Evolutionary conservation across 2,888 invertebrate species (phyloP).

Genomic region (Idaea aversata): DNA sequence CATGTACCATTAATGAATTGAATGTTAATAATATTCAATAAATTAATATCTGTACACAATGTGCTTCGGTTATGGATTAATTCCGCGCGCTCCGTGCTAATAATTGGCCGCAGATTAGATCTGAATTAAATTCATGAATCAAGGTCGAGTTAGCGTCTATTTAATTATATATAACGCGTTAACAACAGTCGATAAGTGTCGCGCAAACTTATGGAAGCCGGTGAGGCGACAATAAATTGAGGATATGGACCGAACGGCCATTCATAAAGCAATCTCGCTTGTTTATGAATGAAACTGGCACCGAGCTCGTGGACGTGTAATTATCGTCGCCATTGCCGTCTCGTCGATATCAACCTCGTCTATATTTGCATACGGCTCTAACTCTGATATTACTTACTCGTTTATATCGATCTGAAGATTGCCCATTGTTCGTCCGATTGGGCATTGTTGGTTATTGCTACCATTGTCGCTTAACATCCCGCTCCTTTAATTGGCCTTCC

Average conservation of each 20-base stretch:
- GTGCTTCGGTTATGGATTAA: slow-evolving; percentile 35
- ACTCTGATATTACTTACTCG: slow-evolving; percentile 32
- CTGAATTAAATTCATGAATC: slow-evolving; percentile 65
- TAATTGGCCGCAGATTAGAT: slow-evolving; percentile 32
- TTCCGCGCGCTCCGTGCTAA: slow-evolving; percentile 28
- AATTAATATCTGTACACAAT: slow-evolving; percentile 40
- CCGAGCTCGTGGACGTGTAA: slow-evolving; percentile 48
- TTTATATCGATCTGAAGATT: slow-evolving; percentile 56
- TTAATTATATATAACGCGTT: slow-evolving; percentile 52
- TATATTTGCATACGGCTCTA: slow-evolving; percentile 62
- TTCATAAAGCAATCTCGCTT: slow-evolving; percentile 70
- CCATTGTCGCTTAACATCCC: slow-evolving; percentile 51
- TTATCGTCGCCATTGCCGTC: slow-evolving; percentile 64
- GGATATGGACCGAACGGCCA: slow-evolving; percentile 57
- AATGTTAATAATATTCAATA: slow-evolving; percentile 56
- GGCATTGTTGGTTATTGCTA: slow-evolving; percentile 53
- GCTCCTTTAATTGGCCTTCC: slow-evolving; percentile 55
- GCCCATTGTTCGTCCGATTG: slow-evolving; percentile 61
- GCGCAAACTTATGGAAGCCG: slow-evolving; percentile 65
- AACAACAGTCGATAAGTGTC: slow-evolving; percentile 69
- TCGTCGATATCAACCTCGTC: slow-evolving; percentile 52
- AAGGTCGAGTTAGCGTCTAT: slow-evolving; percentile 59
- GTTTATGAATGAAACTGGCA: slow-evolving; percentile 75
- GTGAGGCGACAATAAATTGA: slow-evolving; percentile 59
- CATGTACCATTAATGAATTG: slow-evolving; percentile 59